Base-by-base conservation (phyloP, 1,140 invertebrate species). In the Lepidurus arcticus region DNA sequence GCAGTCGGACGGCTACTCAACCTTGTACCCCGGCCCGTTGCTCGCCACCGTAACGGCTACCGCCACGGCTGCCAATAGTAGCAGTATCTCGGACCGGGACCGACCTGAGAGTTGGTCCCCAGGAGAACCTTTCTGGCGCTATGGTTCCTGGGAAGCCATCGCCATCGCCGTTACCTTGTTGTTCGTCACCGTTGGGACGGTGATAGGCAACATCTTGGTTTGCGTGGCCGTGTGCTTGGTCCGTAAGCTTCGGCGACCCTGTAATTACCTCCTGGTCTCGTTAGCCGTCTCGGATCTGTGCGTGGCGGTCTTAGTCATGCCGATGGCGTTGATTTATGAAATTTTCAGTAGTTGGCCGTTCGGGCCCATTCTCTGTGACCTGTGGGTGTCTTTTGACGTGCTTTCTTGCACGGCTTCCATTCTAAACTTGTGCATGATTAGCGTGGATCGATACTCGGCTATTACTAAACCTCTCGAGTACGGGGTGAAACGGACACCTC, bases 401-500 rank as follows among this genome's bases (percentile, higher is more conserved):
- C 86, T 85, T 81, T 86, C 85, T 74, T 87, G 86, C 84, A 94
- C 95, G 11, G 94, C 95, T 43, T 95, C 93, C 81, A 96, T 97
- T 81, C 87, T 96, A 13, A 96, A 97, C 85, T 88, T 97, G 77
- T 97, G 95, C 84, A 93, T 94, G 90, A 95, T 97, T 84, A 94
- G 93, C 42, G 88, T 96, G 44, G 94, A 97, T 84, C 86, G 94
- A 74, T 96, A 95, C 85, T 93, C 93, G 84, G 94, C 95, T 26
- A 97, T 97, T 75, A 96, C 94, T 9, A 94, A 94, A 82, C 94
- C 94, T 9, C 85, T 97, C 78, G 92, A 95, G 82, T 95, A 96
- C 84, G 93, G 93, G 9, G 92, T 94, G 5, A 94, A 94, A 83
- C 88, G 94, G 77, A 95, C 94, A 1, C 93, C 93, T 0, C 88